A percentile compares a stretch with the other conserved stretches of the same genome.
Conservation (phyloP, 2,888 invertebrate genomes). For the Tachina lurida region DNA sequence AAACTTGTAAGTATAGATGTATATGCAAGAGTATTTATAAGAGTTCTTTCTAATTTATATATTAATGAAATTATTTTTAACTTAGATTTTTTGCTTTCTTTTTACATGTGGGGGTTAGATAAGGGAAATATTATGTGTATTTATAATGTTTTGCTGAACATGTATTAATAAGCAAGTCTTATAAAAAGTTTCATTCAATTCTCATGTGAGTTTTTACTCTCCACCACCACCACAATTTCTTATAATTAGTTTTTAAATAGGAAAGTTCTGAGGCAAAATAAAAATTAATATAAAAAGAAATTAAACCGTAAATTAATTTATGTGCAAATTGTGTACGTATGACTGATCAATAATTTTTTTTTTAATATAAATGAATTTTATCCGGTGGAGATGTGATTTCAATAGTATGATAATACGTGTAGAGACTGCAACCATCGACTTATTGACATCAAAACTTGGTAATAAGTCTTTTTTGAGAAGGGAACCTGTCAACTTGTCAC, state of each 20-base stretch:
- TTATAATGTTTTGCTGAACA: constrained; percentile 5
- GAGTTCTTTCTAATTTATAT: constrained; percentile 40
- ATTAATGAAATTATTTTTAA: constrained; percentile 45
- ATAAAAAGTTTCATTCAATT: not conserved
- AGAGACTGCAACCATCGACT: no score
- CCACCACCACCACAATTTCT: constrained; percentile 59
- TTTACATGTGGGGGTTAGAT: not conserved
- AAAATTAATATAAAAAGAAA: not conserved
- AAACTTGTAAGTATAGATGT: constrained; percentile 39
- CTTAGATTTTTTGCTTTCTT: constrained; percentile 12
- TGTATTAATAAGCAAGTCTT: not conserved
- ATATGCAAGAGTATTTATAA: constrained; percentile 14
- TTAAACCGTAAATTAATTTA: not conserved
- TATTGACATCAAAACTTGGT: no score
- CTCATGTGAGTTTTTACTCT: constrained; percentile 59
- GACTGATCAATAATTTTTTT: not conserved
- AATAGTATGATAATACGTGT: no score
- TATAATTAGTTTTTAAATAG: constrained; percentile 12
- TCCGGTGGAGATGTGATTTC: no score
- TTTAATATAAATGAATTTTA: no score
- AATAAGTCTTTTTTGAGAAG: no score
- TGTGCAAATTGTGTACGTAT: not conserved
- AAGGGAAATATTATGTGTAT: not conserved
- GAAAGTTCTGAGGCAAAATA: constrained; percentile 9
- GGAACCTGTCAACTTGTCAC: no score